A percentile compares a stretch with the other conserved stretches of the same genome.
Conservation (phyloP, 2,113 vertebrate genomes). For the Caloenas nicobarica region DNA sequence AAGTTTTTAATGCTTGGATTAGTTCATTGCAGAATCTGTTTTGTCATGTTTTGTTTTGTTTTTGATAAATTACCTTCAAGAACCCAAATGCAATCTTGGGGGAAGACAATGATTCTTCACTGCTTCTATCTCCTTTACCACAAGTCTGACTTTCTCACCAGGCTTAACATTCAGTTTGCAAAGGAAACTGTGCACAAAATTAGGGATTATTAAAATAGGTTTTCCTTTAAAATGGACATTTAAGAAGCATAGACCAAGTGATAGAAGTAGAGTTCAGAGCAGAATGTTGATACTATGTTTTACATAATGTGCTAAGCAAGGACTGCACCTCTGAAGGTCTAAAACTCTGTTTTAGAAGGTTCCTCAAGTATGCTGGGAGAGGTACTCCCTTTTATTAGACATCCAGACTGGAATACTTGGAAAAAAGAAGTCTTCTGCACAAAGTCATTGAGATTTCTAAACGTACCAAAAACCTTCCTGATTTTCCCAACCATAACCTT, state of each 20-base stretch:
- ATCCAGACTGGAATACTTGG: neutral
- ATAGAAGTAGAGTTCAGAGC: neutral
- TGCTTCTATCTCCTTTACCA: neutral
- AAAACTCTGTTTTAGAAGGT: neutral
- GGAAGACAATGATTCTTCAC: neutral
- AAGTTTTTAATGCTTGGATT: neutral
- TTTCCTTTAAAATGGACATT: neutral
- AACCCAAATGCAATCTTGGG: neutral
- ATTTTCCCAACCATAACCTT: neutral
- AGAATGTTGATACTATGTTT: neutral
- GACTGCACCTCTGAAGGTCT: neutral
- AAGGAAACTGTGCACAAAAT: neutral
- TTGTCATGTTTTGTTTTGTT: neutral
- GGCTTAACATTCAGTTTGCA: neutral
- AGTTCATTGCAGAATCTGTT: neutral
- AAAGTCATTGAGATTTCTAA: neutral
- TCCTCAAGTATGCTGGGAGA: neutral
- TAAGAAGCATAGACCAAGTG: neutral
- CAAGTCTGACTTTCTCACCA: neutral
- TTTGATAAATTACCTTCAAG: neutral
- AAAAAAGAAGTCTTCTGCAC: neutral
- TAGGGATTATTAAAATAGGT: neutral
- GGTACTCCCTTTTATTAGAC: neutral
- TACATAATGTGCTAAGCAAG: neutral
- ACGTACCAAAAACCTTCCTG: neutral